phyloP scores from a whole-genome alignment of 2,797 vertebrate genomes.

The Acipenser oxyrinchus region DNA sequence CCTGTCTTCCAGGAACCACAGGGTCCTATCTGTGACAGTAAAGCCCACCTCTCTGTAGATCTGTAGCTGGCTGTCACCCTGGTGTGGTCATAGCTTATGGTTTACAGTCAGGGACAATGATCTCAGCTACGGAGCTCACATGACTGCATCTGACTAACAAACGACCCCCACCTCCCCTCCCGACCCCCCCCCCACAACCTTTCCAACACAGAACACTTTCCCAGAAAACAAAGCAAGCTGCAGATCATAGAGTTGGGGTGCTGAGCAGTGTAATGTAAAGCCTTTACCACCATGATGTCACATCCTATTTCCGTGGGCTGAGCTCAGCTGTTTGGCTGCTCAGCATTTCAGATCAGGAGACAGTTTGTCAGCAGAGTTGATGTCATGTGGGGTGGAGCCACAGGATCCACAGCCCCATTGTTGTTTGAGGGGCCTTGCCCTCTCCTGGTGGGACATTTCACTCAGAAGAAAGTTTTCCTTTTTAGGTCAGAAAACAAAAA shows the following conservation, averaged over 20 bases:
- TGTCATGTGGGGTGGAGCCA: not conserved
- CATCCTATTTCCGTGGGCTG: slow-evolving; percentile 25
- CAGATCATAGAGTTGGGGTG: too few species aligned
- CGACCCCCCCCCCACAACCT: not conserved
- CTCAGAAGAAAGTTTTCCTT: too few species aligned
- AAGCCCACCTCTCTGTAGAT: too few species aligned
- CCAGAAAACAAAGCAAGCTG: slow-evolving; percentile 10
- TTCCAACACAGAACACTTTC: slow-evolving; percentile 3
- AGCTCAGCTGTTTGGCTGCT: slow-evolving; percentile 23
- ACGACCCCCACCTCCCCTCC: not conserved
- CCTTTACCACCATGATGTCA: slow-evolving; percentile 35
- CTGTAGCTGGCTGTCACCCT: too few species aligned
- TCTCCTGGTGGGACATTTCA: too few species aligned
- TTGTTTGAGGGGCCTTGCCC: too few species aligned
- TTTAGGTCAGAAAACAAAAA: too few species aligned
- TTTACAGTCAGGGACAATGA: not conserved
- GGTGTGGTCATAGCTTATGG: not conserved
- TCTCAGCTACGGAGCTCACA: slow-evolving; percentile 4
- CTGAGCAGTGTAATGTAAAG: too few species aligned
- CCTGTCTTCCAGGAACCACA: too few species aligned
- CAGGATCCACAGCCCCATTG: not conserved
- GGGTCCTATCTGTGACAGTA: too few species aligned
- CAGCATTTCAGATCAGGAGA: not conserved
- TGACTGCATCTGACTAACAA: slow-evolving; percentile 12
- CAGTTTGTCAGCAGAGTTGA: slow-evolving; percentile 9